Conservation (phyloP, 2,888 invertebrate genomes). For the Stenchaetothrips biformis region DNA sequence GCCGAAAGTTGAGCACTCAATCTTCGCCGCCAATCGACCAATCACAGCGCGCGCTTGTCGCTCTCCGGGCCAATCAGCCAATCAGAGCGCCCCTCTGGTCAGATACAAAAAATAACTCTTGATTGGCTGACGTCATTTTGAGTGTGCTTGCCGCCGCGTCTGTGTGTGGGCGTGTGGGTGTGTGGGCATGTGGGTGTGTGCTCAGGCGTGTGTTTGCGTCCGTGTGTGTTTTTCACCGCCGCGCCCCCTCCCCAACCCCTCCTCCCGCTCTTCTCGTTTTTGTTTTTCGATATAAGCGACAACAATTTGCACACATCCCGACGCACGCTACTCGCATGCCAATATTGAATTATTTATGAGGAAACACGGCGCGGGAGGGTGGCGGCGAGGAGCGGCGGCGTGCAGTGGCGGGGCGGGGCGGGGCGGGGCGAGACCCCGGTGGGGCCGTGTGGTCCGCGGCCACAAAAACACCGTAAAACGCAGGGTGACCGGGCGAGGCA, state of each 20-base stretch:
- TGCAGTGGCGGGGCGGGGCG: background rate
- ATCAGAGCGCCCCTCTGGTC: background rate
- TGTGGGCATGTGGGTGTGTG: background rate
- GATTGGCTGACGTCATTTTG: background rate
- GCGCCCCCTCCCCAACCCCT: background rate
- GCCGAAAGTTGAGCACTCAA: no score
- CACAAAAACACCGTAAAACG: background rate
- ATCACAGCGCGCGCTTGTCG: background rate
- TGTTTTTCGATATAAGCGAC: slow-evolving; percentile 21
- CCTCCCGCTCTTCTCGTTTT: background rate
- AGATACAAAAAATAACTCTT: background rate
- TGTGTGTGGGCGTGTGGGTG: no score
- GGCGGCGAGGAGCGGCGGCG: background rate
- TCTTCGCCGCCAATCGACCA: background rate
- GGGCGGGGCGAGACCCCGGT: background rate
- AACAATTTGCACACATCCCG: slow-evolving; percentile 20
- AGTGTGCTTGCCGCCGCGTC: no score
- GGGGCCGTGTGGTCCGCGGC: background rate
- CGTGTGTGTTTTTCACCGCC: background rate
- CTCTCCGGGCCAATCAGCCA: background rate
- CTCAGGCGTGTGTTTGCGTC: background rate
- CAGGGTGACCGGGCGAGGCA: background rate
- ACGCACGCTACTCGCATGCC: slow-evolving; percentile 9
- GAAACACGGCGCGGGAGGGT: background rate
- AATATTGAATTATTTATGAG: slow-evolving; percentile 12